phyloP scores from a whole-genome alignment of 2,113 vertebrate genomes.

The Nyctibius bracteatus region DNA sequence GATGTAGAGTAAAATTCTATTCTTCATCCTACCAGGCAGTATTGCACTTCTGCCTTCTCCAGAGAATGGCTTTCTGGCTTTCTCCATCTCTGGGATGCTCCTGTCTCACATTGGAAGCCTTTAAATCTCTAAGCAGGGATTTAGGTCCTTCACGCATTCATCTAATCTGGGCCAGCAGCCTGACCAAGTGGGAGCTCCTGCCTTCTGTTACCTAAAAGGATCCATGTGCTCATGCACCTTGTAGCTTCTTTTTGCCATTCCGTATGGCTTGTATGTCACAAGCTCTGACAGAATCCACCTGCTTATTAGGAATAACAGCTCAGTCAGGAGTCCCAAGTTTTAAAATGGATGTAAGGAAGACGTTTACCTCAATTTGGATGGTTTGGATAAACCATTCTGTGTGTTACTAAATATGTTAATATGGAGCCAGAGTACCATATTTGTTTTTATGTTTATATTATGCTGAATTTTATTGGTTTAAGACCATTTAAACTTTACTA shows the following conservation, averaged over 20 bases:
- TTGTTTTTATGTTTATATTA: background rate
- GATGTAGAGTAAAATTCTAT: background rate
- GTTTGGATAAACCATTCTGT: background rate
- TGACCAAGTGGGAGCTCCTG: background rate
- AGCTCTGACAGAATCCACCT: background rate
- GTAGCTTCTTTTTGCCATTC: background rate
- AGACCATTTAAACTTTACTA: background rate
- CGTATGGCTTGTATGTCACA: background rate
- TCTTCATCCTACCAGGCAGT: background rate
- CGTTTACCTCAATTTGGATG: background rate
- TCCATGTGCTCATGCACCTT: accelerated
- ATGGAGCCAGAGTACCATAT: background rate
- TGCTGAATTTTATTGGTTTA: background rate
- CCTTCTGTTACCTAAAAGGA: background rate
- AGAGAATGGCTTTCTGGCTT: background rate
- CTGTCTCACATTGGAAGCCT: background rate
- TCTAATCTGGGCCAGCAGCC: background rate
- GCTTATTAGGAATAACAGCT: background rate
- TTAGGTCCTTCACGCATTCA: background rate
- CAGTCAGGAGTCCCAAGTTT: background rate
- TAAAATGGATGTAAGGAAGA: background rate
- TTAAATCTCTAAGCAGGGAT: background rate
- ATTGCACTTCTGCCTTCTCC: background rate
- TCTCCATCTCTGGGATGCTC: background rate
- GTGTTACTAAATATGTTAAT: background rate